phyloP scores from a whole-genome alignment of 2,113 vertebrate genomes.

The Albula goreensis region DNA sequence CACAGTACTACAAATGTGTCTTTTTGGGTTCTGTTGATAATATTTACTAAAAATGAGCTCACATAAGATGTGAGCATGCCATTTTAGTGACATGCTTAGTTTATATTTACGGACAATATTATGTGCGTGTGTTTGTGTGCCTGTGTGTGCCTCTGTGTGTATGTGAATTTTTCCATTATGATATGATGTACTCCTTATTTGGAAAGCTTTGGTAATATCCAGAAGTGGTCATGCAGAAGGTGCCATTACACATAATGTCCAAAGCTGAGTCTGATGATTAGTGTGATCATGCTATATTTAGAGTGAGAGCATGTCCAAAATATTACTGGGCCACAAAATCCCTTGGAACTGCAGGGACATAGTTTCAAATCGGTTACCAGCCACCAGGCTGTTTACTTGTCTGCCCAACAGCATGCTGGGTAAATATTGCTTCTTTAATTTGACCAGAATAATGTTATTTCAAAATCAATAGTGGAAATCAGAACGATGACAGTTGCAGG shows the following conservation, averaged over 20 bases:
- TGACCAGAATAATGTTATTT: constrained; percentile 56
- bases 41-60: background rate
- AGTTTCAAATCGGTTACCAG: constrained; percentile 41
- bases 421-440: constrained; percentile 55
- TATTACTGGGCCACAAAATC: constrained; percentile 7
- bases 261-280: background rate
- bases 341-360: background rate
- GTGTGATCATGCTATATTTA: constrained; percentile 17
- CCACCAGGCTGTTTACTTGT: constrained; percentile 48
- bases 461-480: constrained; percentile 61
- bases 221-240: background rate
- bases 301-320: background rate
- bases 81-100: background rate
- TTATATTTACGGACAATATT: background rate
- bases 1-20: background rate
- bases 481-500: constrained; percentile 56
- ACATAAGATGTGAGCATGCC: background rate
- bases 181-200: background rate
- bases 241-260: background rate
- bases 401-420: constrained; percentile 39
- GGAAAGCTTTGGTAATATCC: background rate
- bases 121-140: background rate
- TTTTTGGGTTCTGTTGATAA: background rate
- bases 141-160: no score
- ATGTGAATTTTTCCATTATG: background rate